Conservation (phyloP, 2,888 invertebrate species). For the Hemithea aestivaria region DNA sequence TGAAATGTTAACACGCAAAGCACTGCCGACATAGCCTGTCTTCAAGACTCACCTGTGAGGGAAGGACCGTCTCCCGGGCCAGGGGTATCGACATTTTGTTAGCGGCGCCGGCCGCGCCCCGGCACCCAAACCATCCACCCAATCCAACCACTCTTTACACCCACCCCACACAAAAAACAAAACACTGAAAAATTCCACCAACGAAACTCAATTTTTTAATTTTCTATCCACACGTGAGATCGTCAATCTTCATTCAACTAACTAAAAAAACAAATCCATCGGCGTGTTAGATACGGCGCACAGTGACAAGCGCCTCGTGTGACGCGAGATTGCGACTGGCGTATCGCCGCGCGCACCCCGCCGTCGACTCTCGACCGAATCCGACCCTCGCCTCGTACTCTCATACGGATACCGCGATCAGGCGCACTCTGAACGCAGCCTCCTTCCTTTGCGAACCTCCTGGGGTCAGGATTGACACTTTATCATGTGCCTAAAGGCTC, state of each 20-base stretch:
- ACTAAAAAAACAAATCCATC: slow-evolving; percentile 40
- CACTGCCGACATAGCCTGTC: not conserved
- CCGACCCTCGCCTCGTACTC: slow-evolving; percentile 29
- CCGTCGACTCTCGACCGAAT: slow-evolving; percentile 40
- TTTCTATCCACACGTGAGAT: slow-evolving; percentile 41
- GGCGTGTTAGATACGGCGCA: slow-evolving; percentile 40
- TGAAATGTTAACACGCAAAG: not conserved
- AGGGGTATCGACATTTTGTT: slow-evolving; percentile 78
- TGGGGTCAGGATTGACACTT: no score
- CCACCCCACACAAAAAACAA: slow-evolving; percentile 60
- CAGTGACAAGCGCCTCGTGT: slow-evolving; percentile 49
- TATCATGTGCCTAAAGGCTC: no score
- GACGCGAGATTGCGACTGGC: slow-evolving; percentile 66
- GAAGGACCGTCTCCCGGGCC: slow-evolving; percentile 73
- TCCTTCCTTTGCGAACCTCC: slow-evolving; percentile 51
- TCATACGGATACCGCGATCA: slow-evolving; percentile 28
- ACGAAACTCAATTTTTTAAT: slow-evolving; percentile 29
- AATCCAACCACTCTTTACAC: slow-evolving; percentile 56
- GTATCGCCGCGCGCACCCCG: slow-evolving; percentile 40
- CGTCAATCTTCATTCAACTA: slow-evolving; percentile 36
- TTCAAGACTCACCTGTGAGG: slow-evolving; percentile 67
- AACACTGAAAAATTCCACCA: slow-evolving; percentile 58
- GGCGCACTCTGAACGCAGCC: slow-evolving; percentile 42
- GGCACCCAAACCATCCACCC: slow-evolving; percentile 71
- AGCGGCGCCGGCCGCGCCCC: slow-evolving; percentile 77